A percentile compares a stretch with the other conserved stretches of the same genome.
phyloP scores from a whole-genome alignment of 1,140 invertebrate species.

The Yoshiicerus persimilis region DNA sequence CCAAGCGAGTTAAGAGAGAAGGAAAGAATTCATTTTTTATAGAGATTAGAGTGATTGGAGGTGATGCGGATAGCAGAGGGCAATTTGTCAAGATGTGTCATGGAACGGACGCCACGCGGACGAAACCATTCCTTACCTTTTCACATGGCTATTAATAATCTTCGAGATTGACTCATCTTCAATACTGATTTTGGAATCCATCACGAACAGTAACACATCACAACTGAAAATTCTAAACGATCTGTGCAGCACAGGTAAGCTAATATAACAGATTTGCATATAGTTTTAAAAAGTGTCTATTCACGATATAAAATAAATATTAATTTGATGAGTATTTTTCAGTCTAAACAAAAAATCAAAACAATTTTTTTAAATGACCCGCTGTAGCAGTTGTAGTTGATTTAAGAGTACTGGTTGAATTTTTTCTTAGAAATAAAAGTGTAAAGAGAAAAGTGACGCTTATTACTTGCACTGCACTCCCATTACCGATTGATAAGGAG shows the following conservation, averaged over 20 bases:
- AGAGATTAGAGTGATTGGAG: conserved; percentile 39
- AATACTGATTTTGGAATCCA: background rate
- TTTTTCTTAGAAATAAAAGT: background rate
- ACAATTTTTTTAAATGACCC: too few species aligned
- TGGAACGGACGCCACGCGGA: conserved; percentile 24
- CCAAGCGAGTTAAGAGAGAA: background rate
- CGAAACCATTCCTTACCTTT: conserved; percentile 19
- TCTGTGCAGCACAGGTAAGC: too few species aligned
- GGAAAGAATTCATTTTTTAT: conserved; percentile 28
- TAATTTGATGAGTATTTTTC: too few species aligned
- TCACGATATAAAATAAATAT: too few species aligned
- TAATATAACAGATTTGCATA: too few species aligned
- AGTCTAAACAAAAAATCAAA: too few species aligned
- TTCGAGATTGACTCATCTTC: background rate
- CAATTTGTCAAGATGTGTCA: conserved; percentile 47
- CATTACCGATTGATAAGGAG: background rate
- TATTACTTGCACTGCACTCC: background rate
- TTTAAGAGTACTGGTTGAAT: too few species aligned
- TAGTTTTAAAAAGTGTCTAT: too few species aligned
- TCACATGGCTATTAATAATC: conserved; percentile 17
- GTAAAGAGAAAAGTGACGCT: background rate
- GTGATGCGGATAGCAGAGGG: conserved; percentile 37
- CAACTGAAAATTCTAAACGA: too few species aligned
- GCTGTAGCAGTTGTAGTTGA: too few species aligned
- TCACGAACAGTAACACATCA: too few species aligned